phyloP scores from a whole-genome alignment of 2,113 vertebrate genomes.

The Columba livia region DNA sequence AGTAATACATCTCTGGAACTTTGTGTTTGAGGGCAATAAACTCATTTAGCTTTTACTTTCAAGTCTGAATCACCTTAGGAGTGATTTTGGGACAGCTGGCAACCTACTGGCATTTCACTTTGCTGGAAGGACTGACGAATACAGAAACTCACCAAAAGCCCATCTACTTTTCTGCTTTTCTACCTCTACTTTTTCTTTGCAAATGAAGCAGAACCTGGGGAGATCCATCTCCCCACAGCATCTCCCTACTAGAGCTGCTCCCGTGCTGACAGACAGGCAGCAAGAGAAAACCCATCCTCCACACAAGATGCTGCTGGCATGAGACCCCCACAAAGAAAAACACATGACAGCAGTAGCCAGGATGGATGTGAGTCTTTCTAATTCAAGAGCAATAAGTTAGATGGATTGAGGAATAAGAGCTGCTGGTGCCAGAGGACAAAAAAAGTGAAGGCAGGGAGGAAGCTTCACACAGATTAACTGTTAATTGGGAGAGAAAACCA shows the following conservation, averaged over 20 bases:
- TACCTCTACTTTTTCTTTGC: neutral
- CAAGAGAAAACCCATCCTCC: neutral
- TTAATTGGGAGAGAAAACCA: neutral
- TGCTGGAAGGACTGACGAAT: neutral
- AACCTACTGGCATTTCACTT: neutral
- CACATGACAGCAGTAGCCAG: neutral
- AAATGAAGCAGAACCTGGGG: neutral
- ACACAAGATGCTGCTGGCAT: neutral
- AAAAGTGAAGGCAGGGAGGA: neutral
- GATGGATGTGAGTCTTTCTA: neutral
- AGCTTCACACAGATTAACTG: neutral
- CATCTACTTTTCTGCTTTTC: too few relatives aligned
- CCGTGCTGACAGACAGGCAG: accelerated
- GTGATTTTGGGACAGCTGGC: neutral
- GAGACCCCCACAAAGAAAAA: neutral
- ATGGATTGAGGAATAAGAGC: neutral
- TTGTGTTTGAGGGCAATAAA: neutral
- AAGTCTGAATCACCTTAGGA: neutral
- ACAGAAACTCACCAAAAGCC: neutral
- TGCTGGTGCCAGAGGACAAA: neutral
- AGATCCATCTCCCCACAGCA: accelerated
- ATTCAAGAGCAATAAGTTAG: neutral
- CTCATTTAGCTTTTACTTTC: neutral
- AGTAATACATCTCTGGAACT: neutral
- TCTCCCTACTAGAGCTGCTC: neutral